These are phyloP conservation scores for Oryzias melastigma DNA, from an alignment of 2,113 vertebrate species.

Conservation along the genomic window DNA sequence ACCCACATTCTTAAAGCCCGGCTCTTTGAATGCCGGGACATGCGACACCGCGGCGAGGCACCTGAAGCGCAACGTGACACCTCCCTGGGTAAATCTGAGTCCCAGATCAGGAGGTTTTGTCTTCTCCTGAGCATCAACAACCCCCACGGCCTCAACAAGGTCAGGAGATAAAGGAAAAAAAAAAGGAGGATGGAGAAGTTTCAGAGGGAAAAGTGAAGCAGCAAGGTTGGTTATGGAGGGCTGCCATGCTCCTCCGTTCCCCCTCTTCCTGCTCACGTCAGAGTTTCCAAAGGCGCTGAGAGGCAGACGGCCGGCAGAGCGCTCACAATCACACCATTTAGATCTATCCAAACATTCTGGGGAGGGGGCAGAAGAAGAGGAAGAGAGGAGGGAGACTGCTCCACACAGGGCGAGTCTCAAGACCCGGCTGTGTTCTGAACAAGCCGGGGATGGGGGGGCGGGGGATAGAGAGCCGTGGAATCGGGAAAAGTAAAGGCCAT, in stretches of 20 bases:
- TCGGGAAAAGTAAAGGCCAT: conserved; percentile 23
- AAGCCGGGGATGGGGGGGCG: conserved; percentile 22
- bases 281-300: conserved; percentile 76
- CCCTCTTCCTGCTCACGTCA: conserved; percentile 74
- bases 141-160: conserved; percentile 5
- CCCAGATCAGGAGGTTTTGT: conserved; percentile 67
- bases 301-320: conserved; percentile 65
- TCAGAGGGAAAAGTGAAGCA: conserved; percentile 50
- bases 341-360: conserved; percentile 73
- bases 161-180: conserved; percentile 28
- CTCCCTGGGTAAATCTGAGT: conserved; percentile 60
- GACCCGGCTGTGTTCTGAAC: conserved; percentile 51
- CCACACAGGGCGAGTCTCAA: conserved; percentile 57
- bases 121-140: conserved; percentile 16
- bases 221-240: conserved; percentile 65
- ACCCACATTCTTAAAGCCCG: conserved; percentile 74
- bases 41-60: conserved; percentile 63
- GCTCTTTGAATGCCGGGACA: conserved; percentile 72
- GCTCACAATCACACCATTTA: conserved; percentile 81
- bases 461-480: conserved; percentile 22
- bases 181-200: conserved; percentile 33
- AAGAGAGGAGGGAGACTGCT: conserved; percentile 46
- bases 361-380: conserved; percentile 35
- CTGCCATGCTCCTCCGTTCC: conserved; percentile 70
- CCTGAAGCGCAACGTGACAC: conserved; percentile 68